Evolutionary conservation across 2,113 vertebrate species (phyloP), one percentile per base, ranked within the genome.

Genomic region (Campylomormyrus tamandua): DNA sequence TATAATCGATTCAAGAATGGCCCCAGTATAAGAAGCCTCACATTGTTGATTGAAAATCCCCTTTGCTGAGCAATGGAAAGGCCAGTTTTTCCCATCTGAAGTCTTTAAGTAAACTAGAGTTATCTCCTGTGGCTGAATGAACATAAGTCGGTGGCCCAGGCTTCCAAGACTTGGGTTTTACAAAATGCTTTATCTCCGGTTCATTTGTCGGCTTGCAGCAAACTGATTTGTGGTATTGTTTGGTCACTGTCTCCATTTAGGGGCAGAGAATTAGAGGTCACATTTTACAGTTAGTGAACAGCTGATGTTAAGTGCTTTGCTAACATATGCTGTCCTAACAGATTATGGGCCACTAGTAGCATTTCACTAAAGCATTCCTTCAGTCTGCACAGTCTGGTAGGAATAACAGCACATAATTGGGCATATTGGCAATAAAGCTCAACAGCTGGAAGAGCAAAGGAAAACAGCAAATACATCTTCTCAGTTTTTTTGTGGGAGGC

Each of bases 1-100:
- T 94, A 94, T 94, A 92, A 91, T 88, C 5, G 92, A 95, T 93
- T 94, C 93, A 95, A 93, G 94, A 94, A 94, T 94, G 93, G 92
- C 91, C 91, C 15, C 87, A 91, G 74, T 93, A 66, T 91, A 89
- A 92, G 92, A 92, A 93, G 92, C 93, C 93, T 93, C 92, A 93
- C 93, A 31, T 46, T 58, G 35, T 35, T 89, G 87, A 90, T 87
- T 53, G 93, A 95, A 93, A 92, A 93, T 93, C 92, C 92, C 92
- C 90, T 92, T 89, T 94, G 94, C 93, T 93, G 93, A 94, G 95
- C 95, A 93, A 93, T 93, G 94, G 92, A 70, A 90, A 91, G 92
- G 90, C 90, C 91, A 90, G 56, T 90, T 70, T 89, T 90, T 66
- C 84, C 88, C 31, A 84, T 91, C 74, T 39, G 48, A 70, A 90